Evolutionary conservation across 2,888 invertebrate genomes (phyloP), one percentile per base, ranked within the genome.

Genomic region (Trissoscelio sp.): DNA sequence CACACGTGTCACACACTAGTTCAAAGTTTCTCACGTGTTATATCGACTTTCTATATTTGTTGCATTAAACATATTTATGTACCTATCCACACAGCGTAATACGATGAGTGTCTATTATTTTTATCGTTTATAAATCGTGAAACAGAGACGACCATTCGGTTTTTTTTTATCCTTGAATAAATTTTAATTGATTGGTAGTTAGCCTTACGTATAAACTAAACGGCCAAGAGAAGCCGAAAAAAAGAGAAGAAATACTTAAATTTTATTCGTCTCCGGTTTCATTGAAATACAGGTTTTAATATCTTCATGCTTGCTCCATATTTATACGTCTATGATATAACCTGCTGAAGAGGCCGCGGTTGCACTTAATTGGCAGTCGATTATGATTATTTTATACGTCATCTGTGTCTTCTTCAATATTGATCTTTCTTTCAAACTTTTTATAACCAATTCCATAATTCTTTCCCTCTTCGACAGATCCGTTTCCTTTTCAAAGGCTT

Each of bases 221-320:
- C 12, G n/a, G 3, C 2, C n/a, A n/a, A 14, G 24, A 20, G 18
- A 9, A n/a, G 28, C n/a, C 24, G 31, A 24, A 24, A 20, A 57
- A 75, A 22, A 16, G 37, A 28, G 39, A 28, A n/a, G 34, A 66
- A 58, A 20, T 16, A 20, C 46, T 64, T 24, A 20, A 39, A 57
- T 60, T 57, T 37, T 18, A 66, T 58, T 57, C 31, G 37, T 22
- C 60, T 58, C 42, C 9, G 48, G 12, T 60, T 48, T 58, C 66
- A 67, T 67, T 75, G 60, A 60, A 75, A 51, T 60, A 75, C 75
- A 12, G 67, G 67, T 66, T 75, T 44, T 46, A 67, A 75, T 75
- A 67, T 75, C 75, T 67, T 75, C 57, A 57, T 66, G 67, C 51
- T 48, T 39, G 22, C 42, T 67, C 51, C 51, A 67, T 75, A 69